Percentiles rank a stretch among this genome's conserved stretches.
These are phyloP conservation scores for Naso thynnoides DNA, from an alignment of 2,797 vertebrate species.

Conservation along the genomic window DNA sequence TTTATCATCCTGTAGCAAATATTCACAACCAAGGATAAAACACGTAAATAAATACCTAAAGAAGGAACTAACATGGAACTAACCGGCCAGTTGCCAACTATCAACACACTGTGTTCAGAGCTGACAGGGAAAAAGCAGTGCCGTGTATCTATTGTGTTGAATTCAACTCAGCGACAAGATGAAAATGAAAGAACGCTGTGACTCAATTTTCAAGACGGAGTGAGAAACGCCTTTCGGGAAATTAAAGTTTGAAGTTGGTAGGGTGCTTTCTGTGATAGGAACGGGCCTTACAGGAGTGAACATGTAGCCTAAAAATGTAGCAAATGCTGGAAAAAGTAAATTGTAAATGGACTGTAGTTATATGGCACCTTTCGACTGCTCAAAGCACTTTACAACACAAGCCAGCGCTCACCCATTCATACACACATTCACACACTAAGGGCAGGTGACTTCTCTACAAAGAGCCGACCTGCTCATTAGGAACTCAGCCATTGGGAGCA, in stretches of 20 bases:
- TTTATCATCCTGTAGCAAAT: too few relatives aligned
- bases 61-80: too few relatives aligned
- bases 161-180: conserved; percentile 16
- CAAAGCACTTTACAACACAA: too few relatives aligned
- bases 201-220: conserved; percentile 39
- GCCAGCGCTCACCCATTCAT: too few relatives aligned
- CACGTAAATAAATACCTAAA: too few relatives aligned
- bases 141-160: conserved; percentile 1
- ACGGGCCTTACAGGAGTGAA: conserved; percentile 7
- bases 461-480: too few relatives aligned
- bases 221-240: conserved; percentile 42
- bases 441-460: too few relatives aligned
- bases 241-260: conserved; percentile 25
- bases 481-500: too few relatives aligned
- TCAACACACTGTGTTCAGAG: neutral
- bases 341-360: too few relatives aligned
- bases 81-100: conserved; percentile 1
- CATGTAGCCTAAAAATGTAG: neutral
- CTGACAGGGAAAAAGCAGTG: conserved; percentile 18
- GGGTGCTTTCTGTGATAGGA: conserved; percentile 22
- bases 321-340: neutral
- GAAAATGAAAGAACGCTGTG: conserved; percentile 18
- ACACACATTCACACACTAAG: too few relatives aligned
- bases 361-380: too few relatives aligned
- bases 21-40: too few relatives aligned